phyloP scores from a whole-genome alignment of 2,888 invertebrate species.

The Rhyacophila evoluta region DNA sequence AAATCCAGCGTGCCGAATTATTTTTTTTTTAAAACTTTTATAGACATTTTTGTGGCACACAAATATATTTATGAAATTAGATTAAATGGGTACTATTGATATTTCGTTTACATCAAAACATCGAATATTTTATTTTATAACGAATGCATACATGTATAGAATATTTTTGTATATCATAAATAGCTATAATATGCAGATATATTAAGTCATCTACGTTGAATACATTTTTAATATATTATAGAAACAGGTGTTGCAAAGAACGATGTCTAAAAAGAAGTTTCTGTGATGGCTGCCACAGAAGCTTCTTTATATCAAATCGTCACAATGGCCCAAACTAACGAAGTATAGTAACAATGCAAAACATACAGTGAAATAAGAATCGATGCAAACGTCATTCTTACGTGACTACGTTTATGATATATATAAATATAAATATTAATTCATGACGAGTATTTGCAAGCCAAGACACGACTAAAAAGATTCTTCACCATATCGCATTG shows the following conservation, averaged over 20 bases:
- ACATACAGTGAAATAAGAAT: conserved; percentile 15
- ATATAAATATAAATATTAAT: no score
- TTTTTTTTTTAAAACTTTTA: conserved; percentile 14
- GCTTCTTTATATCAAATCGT: conserved; percentile 34
- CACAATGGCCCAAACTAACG: not conserved
- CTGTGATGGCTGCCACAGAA: conserved; percentile 52
- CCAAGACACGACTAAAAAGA: not conserved
- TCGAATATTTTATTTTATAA: conserved; percentile 1
- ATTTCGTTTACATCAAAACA: conserved; percentile 23
- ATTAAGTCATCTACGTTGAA: no score
- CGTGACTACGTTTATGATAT: conserved; percentile 35
- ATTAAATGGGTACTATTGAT: not conserved
- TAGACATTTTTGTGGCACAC: not conserved
- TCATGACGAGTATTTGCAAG: conserved; percentile 31
- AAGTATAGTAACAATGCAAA: not conserved
- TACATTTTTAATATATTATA: no score
- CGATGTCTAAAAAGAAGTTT: conserved; percentile 11
- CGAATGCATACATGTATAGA: not conserved
- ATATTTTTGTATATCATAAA: not conserved
- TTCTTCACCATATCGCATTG: conserved; percentile 47
- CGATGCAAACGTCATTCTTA: not conserved
- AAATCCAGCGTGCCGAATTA: conserved; percentile 33
- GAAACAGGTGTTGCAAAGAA: no score
- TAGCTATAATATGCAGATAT: not conserved
- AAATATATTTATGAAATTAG: not conserved